Evolutionary conservation across 2,888 invertebrate genomes (phyloP).

Genomic region (Hirtodrosophila confusa): DNA sequence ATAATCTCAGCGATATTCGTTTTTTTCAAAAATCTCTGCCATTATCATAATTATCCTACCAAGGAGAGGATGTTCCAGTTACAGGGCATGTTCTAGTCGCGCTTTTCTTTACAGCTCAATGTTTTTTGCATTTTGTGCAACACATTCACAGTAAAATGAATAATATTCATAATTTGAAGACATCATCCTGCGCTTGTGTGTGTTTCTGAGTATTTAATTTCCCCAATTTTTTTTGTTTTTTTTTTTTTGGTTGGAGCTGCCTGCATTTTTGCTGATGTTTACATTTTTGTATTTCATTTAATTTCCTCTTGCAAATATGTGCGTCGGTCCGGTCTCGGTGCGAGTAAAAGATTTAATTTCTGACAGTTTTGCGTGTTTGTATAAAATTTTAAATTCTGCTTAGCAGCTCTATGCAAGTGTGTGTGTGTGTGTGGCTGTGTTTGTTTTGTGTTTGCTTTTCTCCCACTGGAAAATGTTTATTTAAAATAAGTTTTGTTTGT

Average conservation of each 20-base stretch:
- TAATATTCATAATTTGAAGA: conserved; percentile 37
- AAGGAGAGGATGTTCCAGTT: no score
- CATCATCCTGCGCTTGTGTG: neutral
- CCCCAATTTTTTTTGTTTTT: conserved; percentile 19
- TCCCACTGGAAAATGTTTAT: conserved; percentile 66
- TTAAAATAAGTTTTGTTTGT: conserved; percentile 53
- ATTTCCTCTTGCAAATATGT: conserved; percentile 68
- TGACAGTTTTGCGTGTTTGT: conserved; percentile 71
- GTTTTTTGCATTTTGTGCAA: neutral
- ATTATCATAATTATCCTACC: no score
- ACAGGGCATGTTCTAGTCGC: conserved; percentile 5
- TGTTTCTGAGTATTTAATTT: conserved; percentile 38
- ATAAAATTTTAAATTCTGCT: conserved; percentile 62
- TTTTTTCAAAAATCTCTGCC: no score
- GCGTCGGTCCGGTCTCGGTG: conserved; percentile 33
- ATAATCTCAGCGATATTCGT: no score
- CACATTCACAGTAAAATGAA: conserved; percentile 26
- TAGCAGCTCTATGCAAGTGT: conserved; percentile 20
- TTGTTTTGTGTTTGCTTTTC: conserved; percentile 36
- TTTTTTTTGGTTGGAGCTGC: conserved; percentile 13
- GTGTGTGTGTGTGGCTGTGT: conserved; percentile 15
- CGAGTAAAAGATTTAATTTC: conserved; percentile 63
- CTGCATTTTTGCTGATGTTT: conserved; percentile 54
- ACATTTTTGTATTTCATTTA: conserved; percentile 68
- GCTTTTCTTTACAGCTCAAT: neutral